Base-by-base conservation (phyloP, 1,140 invertebrate genomes). In the Anoplolepis gracilipes region DNA sequence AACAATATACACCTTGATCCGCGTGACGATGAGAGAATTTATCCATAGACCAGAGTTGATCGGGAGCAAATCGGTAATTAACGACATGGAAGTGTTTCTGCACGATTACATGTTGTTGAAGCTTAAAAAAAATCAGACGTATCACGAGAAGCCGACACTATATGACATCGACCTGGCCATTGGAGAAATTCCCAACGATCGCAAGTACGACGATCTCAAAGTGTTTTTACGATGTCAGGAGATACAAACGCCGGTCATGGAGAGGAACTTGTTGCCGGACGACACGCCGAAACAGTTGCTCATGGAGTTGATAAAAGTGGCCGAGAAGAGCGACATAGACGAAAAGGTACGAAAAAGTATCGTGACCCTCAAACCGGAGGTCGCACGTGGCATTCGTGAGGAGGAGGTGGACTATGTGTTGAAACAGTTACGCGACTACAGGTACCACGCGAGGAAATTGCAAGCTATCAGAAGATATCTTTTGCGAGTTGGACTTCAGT, bases 271-370 rank as follows among this genome's bases (percentile, higher is more conserved):
- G 19, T 25, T 1, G 6, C 7, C 53, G 16, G 67, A 73, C 36
- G 65, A 70, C 39, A 82, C 78, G 36, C 49, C 78, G 49, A 82
- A 73, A 30, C 67, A 61, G n/a, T 46, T 82, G 67, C 67, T 82
- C 2, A 33, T 82, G 19, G 2, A 28, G 0, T 72, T 82, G 78
- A 22, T 82, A 22, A n/a, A 72, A 59, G 0, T 16, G 11, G 33
- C 28, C 8, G 33, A 59, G 4, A 72, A 46, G 2, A 8, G 0
- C 8, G n/a, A 72, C 5, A 33, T 57, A 49, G 53, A 73, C 11
- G 11, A 28, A 2, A 19, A 10, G 49, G n/a, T 73, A 33, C 39
- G 25, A n/a, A 1, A 46, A 6, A 61, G 36, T 19, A 22, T 82
- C 22, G 6, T 16, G 55, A 39, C 3, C 0, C n/a, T 87, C 33